Base-by-base conservation (phyloP, 2,888 invertebrate genomes). In the Limnephilus lunatus region DNA sequence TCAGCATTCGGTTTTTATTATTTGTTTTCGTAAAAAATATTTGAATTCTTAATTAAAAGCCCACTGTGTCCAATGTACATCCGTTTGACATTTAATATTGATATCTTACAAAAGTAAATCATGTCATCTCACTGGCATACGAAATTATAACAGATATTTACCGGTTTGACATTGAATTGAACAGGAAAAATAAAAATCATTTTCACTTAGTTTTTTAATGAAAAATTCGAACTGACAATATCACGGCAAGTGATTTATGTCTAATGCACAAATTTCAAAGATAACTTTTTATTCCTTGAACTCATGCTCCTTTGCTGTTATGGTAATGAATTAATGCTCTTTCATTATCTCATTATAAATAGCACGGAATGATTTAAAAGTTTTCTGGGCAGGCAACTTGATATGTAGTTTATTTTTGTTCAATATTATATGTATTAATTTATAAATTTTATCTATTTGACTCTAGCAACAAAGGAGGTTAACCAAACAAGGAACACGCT, bases 311-410 rank as follows among this genome's bases (percentile, higher is more conserved):
- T 68, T 68, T n/a, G 7, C 25, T 68, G n/a, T n/a, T 48, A 30
- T 48, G 86, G 31, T 86, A 86, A 86, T 86, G 48, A 86, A 86
- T 68, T 25, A 25, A 25, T 68, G 25, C 2, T 68, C 7, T 68
- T 68, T 68, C n/a, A 68, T 68, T 68, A n/a, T 68, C 9, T 68
- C 30, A 48, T 86, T 86, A 86, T 30, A 48, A 86, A 86, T 86
- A n/a, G 86, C 35, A 30, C 1, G 86, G 48, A 48, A 48, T 68
- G 68, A n/a, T n/a, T 68, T 68, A 68, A 25, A 68, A 7, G 68
- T 68, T 25, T 68, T 68, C n/a, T 7, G 68, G 1, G 25, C 25
- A 68, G 25, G n/a, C 68, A 68, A 68, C 68, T n/a, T n/a, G 68
- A 25, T 9, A n/a, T 68, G 68, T 68, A 68, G 68, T 68, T 68